Conservation (phyloP, 2,888 invertebrate species). For the Pheosia gnoma region DNA sequence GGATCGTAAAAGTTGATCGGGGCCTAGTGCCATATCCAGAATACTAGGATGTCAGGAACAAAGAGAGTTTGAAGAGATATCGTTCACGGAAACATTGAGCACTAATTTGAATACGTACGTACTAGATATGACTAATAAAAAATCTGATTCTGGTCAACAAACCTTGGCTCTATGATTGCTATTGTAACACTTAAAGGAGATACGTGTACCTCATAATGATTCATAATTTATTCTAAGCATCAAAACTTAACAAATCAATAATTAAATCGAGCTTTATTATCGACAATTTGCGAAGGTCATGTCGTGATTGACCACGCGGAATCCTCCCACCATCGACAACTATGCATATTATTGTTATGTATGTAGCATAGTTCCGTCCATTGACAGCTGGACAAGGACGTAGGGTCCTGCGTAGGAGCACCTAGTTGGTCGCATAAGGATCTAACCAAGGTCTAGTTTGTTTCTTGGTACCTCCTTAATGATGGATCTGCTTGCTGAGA, state of each 20-base stretch:
- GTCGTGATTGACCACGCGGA: slow-evolving; percentile 53
- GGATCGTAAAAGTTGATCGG: too few relatives aligned
- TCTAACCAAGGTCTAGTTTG: slow-evolving; percentile 53
- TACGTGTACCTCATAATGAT: neutral
- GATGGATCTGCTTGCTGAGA: slow-evolving; percentile 38
- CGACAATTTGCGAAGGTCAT: slow-evolving; percentile 21
- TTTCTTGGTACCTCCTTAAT: slow-evolving; percentile 35
- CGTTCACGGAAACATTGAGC: too few relatives aligned
- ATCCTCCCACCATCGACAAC: slow-evolving; percentile 45
- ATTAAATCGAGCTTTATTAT: slow-evolving; percentile 20
- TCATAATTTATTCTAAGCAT: neutral
- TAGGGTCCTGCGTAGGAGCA: slow-evolving; percentile 54
- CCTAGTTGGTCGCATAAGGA: slow-evolving; percentile 52
- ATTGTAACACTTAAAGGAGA: neutral
- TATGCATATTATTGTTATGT: neutral
- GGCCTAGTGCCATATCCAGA: too few relatives aligned
- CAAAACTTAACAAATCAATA: slow-evolving; percentile 8
- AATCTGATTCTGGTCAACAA: too few relatives aligned
- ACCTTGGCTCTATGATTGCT: neutral
- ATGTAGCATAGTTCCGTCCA: slow-evolving; percentile 29
- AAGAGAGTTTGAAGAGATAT: too few relatives aligned
- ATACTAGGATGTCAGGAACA: too few relatives aligned
- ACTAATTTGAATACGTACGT: too few relatives aligned
- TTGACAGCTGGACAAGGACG: slow-evolving; percentile 47
- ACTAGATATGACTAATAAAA: too few relatives aligned